Percentiles rank a stretch among this genome's conserved stretches.
Evolutionary conservation across 2,888 invertebrate species (phyloP).

Genomic region (Iselma pallidipennis): DNA sequence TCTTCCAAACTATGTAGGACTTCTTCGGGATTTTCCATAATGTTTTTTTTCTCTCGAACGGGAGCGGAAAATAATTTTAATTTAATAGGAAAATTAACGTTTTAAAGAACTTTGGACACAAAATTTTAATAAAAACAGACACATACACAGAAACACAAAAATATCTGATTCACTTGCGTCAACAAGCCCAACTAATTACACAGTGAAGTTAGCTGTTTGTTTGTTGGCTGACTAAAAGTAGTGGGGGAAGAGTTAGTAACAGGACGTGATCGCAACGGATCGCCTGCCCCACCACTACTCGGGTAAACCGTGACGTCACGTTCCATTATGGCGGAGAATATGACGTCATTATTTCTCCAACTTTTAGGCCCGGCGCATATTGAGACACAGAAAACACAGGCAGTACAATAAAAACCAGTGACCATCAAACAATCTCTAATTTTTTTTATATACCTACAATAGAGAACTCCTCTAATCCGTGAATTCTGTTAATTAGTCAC

Average conservation of each 20-base stretch:
- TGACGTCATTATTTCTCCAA: too few species aligned
- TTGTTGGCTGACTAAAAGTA: too few species aligned
- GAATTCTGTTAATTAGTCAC: too few species aligned
- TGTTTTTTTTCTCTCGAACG: too few species aligned
- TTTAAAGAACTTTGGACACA: conserved; percentile 11
- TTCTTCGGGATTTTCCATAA: conserved; percentile 86
- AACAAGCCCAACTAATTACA: conserved; percentile 26
- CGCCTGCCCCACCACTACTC: too few species aligned
- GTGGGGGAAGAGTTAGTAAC: not conserved
- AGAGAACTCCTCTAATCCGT: too few species aligned
- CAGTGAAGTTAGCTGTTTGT: conserved; percentile 28
- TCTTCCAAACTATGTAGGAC: conserved; percentile 82
- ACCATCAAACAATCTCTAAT: not conserved
- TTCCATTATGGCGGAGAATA: too few species aligned
- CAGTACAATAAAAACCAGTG: not conserved
- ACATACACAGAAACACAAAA: conserved; percentile 22
- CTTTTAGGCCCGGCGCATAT: too few species aligned
- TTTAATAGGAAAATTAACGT: conserved; percentile 20
- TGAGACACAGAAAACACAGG: too few species aligned
- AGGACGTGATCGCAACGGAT: not conserved
- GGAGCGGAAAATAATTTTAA: too few species aligned
- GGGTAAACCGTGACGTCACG: too few species aligned
- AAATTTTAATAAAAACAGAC: conserved; percentile 2
- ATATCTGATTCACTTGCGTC: conserved; percentile 24
- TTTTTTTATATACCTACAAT: too few species aligned